Conservation (phyloP, 2,888 invertebrate genomes). For the Tubiluchus corallicola region DNA sequence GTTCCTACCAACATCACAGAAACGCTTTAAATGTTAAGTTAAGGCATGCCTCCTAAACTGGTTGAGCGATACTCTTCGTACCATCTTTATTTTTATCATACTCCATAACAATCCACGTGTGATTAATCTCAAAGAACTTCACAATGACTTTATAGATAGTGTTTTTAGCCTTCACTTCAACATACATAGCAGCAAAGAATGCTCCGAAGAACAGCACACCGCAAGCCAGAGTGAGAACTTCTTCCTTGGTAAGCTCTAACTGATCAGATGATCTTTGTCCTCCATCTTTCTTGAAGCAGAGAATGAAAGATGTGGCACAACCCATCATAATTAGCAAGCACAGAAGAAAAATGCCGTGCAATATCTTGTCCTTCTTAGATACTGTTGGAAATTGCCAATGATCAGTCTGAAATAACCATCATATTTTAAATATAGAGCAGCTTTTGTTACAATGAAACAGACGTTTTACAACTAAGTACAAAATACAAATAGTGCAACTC, state of each 20-base stretch:
- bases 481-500: too few relatives aligned
- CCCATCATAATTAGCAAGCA: slow-evolving; percentile 33
- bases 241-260: slow-evolving; percentile 31
- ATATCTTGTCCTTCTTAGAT: slow-evolving; percentile 31
- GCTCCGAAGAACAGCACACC: slow-evolving; percentile 36
- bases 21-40: too few relatives aligned
- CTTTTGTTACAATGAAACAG: too few relatives aligned
- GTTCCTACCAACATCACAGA: too few relatives aligned
- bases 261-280: slow-evolving; percentile 18
- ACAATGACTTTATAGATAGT: slow-evolving; percentile 32
- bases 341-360: slow-evolving; percentile 33
- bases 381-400: slow-evolving; percentile 34
- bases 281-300: slow-evolving; percentile 34
- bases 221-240: slow-evolving; percentile 34
- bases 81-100: slow-evolving; percentile 26
- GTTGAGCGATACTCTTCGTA: too few relatives aligned
- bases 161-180: slow-evolving; percentile 34
- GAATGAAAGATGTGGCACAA: slow-evolving; percentile 34
- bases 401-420: slow-evolving; percentile 31
- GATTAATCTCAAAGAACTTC: slow-evolving; percentile 29
- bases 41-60: too few relatives aligned
- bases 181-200: slow-evolving; percentile 37
- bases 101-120: slow-evolving; percentile 32
- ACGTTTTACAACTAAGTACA: too few relatives aligned
- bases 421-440: too few relatives aligned